These are phyloP conservation scores for Crypturellus tataupa DNA, from an alignment of 2,797 vertebrate species.

Conservation along the genomic window DNA sequence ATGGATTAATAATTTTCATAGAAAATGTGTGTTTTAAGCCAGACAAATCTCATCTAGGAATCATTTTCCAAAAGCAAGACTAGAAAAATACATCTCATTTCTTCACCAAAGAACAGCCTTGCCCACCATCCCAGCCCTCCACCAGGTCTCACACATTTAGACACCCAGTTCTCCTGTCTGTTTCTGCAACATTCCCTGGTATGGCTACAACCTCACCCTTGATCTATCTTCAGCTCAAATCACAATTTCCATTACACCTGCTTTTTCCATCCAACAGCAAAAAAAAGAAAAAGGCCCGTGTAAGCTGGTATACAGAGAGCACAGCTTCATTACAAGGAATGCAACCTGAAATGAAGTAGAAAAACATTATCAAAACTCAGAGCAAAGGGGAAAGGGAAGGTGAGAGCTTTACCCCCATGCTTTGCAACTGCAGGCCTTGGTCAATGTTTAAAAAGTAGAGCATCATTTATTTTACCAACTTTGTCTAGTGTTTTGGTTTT, in stretches of 20 bases:
- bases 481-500: not conserved
- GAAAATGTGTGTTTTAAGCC: not conserved
- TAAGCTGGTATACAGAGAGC: not conserved
- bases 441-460: not conserved
- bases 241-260: not conserved
- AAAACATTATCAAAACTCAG: not conserved
- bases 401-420: not conserved
- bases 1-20: not conserved
- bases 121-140: not conserved
- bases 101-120: not conserved
- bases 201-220: not conserved
- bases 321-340: not conserved
- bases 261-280: not conserved
- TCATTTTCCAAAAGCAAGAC: not conserved
- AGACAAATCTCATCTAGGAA: not conserved
- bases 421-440: not conserved
- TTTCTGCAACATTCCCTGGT: not conserved
- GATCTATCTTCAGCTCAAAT: not conserved
- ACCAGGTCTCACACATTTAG: rapidly evolving
- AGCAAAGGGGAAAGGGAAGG: not conserved
- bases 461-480: no score
- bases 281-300: not conserved
- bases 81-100: not conserved
- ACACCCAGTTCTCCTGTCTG: not conserved
- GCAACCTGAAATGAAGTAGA: not conserved